phyloP scores from a whole-genome alignment of 1,140 invertebrate genomes.

The Eriocheir sinensis region DNA sequence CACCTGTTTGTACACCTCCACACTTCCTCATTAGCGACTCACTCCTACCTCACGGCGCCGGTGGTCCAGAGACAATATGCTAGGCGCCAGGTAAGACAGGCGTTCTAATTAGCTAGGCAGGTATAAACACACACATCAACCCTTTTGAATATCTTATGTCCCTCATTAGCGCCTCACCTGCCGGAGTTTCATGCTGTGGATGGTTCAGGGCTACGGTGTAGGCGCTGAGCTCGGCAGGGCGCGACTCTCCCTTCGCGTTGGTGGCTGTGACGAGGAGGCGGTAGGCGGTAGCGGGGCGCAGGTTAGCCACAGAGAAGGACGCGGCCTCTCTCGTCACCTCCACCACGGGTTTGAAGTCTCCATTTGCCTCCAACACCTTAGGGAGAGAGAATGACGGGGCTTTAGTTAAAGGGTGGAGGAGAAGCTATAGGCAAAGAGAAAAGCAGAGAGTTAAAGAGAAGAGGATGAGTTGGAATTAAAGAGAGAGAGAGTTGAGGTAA shows the following conservation, averaged over 20 bases:
- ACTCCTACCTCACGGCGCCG: too few relatives aligned
- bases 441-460: too few relatives aligned
- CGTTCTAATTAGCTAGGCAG: too few relatives aligned
- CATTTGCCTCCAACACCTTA: conserved; percentile 58
- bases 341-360: conserved; percentile 57
- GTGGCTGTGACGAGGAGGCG: conserved; percentile 64
- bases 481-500: too few relatives aligned
- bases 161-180: conserved; percentile 31
- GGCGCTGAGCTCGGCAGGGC: conserved; percentile 47
- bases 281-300: conserved; percentile 60
- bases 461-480: too few relatives aligned
- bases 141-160: background rate
- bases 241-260: conserved; percentile 59
- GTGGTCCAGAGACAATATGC: too few relatives aligned
- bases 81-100: too few relatives aligned
- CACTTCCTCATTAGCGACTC: too few relatives aligned
- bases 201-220: conserved; percentile 67
- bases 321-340: conserved; percentile 47
- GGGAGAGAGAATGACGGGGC: background rate
- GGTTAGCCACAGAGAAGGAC: conserved; percentile 68
- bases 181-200: conserved; percentile 64
- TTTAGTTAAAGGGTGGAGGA: too few relatives aligned
- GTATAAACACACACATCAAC: background rate
- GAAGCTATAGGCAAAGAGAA: too few relatives aligned
- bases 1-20: too few relatives aligned